Evolutionary conservation across 2,113 vertebrate species (phyloP), one percentile per base, ranked within the genome.

Genomic region (Motacilla tschutschensis): DNA sequence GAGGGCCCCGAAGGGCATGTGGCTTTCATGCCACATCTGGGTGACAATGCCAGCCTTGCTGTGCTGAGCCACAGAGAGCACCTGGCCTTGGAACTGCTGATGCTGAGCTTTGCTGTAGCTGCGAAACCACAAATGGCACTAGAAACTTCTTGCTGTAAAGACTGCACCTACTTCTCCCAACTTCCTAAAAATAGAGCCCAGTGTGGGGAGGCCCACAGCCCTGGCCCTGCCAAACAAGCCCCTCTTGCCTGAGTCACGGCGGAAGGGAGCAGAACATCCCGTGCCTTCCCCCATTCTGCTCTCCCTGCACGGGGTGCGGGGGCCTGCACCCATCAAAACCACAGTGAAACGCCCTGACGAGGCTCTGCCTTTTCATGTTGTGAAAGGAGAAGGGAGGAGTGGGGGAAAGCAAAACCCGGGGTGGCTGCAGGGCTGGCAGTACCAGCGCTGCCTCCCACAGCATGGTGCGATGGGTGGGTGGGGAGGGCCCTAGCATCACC

Each of bases 121-220:
- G 82, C 6, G 4, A 90, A 93, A 90, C 87, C 87, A 71, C 88
- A 94, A 88, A 88, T 63, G 1, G 40, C 81, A 90, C 89, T 77
- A 94, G 88, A 94, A 94, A 90, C 90, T 90, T 92, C 87, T 88
- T 53, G 21, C 77, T 79, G 26, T 40, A 60, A 73, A 4, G 8
- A 38, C 44, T 90, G 73, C 80, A 72, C 85, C 89, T 90, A 78
- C 50, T 79, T 75, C 70, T 93, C 86, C 78, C 2, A 4, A 18
- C 55, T 85, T 89, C 83, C 94, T 94, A 94, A 95, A 93, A 93
- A 94, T 83, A 95, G 92, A 87, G 40, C 31, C n/a, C 33, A 26
- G n/a, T 8, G 13, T 0, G 17, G 79, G 60, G 67, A 74, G 24
- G 46, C 31, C 72, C 15, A 3, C 2, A 2, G 40, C 40, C 47